Percentiles rank a stretch among this genome's conserved stretches.
These are phyloP conservation scores for Piezodorus guildinii DNA, from an alignment of 1,140 invertebrate species.

Conservation along the genomic window DNA sequence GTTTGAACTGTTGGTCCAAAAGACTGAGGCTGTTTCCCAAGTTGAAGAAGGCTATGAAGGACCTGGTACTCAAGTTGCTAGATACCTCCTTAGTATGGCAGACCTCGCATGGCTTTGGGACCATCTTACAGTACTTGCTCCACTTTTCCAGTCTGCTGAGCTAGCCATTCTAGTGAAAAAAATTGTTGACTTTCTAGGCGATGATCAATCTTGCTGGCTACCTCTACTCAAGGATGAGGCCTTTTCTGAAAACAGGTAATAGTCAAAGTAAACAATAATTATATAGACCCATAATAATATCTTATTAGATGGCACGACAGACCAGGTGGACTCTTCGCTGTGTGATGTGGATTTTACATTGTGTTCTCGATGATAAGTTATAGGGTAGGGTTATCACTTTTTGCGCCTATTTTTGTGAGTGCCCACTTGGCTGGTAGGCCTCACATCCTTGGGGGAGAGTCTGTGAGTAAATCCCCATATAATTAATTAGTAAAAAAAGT, in stretches of 20 bases:
- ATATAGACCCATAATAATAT: neutral
- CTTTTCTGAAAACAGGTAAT: slow-evolving; percentile 22
- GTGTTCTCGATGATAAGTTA: too few species aligned
- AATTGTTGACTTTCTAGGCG: slow-evolving; percentile 1
- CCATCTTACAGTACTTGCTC: slow-evolving; percentile 9
- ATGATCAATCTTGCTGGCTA: slow-evolving; percentile 14
- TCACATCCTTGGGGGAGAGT: too few species aligned
- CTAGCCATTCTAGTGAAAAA: slow-evolving; percentile 10
- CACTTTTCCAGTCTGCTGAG: slow-evolving; percentile 20
- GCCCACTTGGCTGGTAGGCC: too few species aligned
- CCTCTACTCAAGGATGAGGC: slow-evolving; percentile 11
- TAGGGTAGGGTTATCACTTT: too few species aligned
- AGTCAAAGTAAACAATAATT: neutral
- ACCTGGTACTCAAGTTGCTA: slow-evolving; percentile 20
- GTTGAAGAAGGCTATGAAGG: slow-evolving; percentile 24
- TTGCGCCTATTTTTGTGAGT: too few species aligned
- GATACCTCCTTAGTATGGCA: slow-evolving; percentile 11
- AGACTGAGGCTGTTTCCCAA: slow-evolving; percentile 20
- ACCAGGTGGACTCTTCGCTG: too few species aligned
- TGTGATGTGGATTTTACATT: too few species aligned
- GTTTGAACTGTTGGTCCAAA: slow-evolving; percentile 20
- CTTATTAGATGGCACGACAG: too few species aligned
- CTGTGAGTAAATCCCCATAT: too few species aligned
- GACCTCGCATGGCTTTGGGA: slow-evolving; percentile 17
- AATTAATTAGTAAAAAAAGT: too few species aligned